A percentile compares a stretch with the other conserved stretches of the same genome.
Evolutionary conservation across 2,888 invertebrate genomes (phyloP).

Genomic region (Ligdia adustata): DNA sequence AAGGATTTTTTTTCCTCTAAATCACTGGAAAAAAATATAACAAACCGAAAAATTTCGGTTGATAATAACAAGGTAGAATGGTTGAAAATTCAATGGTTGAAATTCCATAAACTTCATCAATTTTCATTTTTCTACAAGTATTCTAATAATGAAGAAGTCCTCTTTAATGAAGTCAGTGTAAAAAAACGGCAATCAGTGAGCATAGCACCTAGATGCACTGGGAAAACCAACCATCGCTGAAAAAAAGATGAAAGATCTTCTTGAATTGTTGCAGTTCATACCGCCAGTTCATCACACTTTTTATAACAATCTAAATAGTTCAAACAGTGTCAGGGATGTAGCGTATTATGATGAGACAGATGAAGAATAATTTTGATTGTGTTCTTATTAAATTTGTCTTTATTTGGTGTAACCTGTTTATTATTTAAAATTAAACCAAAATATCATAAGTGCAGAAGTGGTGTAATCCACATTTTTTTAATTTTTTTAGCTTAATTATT

Average conservation of each 20-base stretch:
- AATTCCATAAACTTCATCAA: constrained; percentile 10
- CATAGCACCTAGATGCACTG: constrained; percentile 11
- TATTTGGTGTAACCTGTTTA: constrained; percentile 18
- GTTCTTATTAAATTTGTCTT: constrained; percentile 19
- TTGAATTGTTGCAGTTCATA: constrained; percentile 7
- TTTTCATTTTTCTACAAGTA: no score
- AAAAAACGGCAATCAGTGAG: constrained; percentile 3
- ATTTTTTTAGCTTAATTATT: background rate
- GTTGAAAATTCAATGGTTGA: constrained; percentile 14
- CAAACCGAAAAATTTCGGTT: constrained; percentile 9
- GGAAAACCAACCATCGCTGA: constrained; percentile 8
- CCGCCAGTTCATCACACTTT: constrained; percentile 7
- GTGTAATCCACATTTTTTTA: constrained; percentile 6
- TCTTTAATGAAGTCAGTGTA: constrained; percentile 9
- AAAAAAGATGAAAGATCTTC: constrained; percentile 8
- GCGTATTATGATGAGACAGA: constrained; percentile 10
- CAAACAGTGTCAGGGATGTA: constrained; percentile 4
- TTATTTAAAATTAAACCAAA: constrained; percentile 19
- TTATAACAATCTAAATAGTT: constrained; percentile 4
- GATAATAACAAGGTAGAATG: constrained; percentile 4
- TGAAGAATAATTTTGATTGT: constrained; percentile 15
- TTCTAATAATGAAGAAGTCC: constrained; percentile 14
- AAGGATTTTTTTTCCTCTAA: constrained; percentile 6
- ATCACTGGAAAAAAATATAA: constrained; percentile 9
- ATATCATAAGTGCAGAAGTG: constrained; percentile 9